Base-by-base conservation (phyloP, 2,113 vertebrate species). In the Smithornis capensis region DNA sequence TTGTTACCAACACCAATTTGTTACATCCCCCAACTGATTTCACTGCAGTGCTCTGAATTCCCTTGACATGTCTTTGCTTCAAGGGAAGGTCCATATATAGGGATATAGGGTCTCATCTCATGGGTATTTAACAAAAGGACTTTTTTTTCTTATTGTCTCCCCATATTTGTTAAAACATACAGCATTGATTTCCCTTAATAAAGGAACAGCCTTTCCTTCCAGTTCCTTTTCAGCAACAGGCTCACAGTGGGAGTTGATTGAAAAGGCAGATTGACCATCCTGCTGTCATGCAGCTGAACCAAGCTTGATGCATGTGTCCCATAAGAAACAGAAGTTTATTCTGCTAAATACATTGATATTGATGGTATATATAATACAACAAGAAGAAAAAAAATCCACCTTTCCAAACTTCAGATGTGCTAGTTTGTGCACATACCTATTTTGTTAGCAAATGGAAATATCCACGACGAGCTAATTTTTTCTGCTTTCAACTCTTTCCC, bases 371-470 rank as follows among this genome's bases (percentile, higher is more conserved):
- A 27, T 59, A 81, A 69, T 60, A 82, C 11, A 88, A 73, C 11
- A 91, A 64, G 53, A 94, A 89, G n/a, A 55, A 87, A 53, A 78
- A 64, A 37, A 47, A 18, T 35, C 53, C 23, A 31, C 74, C 19
- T 88, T 77, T 89, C 55, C 45, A 52, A 69, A 65, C 59, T 93
- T 95, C 74, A 63, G 40, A 90, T 81, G 50, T 83, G 40, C 52
- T 90, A 44, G 15, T 83, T 91, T 84, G 67, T 4, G 1, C 35
- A 31, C 53, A 63, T 94, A 81, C 52, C 87, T 85, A 45, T 92
- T 81, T 82, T 94, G 62, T 95, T 96, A 96, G 67, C 87, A 87
- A 96, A 91, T 92, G 94, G 89, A 97, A 97, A 96, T 75, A 85
- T 92, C 52, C 53, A 52, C 52, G 87, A 86, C 83, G 91, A 95